Percentiles rank a stretch among this genome's conserved stretches.
phyloP scores from a whole-genome alignment of 2,797 vertebrate species.

The Podarcis siculus region DNA sequence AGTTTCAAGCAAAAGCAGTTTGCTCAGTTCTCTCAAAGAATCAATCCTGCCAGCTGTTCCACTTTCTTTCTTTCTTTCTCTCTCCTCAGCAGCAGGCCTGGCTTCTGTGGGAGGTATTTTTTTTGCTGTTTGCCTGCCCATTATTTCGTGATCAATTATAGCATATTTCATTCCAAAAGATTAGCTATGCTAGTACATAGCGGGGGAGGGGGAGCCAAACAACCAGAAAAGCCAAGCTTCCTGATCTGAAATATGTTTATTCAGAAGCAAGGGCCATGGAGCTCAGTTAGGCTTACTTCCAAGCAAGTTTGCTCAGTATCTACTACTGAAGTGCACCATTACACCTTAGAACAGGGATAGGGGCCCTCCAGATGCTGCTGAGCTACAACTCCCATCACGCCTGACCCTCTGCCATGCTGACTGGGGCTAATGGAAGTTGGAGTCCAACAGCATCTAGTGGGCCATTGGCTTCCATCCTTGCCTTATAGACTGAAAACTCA shows the following conservation, averaged over 20 bases:
- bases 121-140: not conserved
- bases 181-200: not conserved
- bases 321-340: not conserved
- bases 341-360: not conserved
- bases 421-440: not conserved
- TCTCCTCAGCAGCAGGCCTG: not conserved
- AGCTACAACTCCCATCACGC: not conserved
- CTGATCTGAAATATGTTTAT: not conserved
- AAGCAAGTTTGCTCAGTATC: not conserved
- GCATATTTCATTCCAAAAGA: slow-evolving; percentile 10
- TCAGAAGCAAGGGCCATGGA: not conserved
- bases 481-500: not conserved
- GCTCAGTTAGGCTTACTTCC: slow-evolving; percentile 2
- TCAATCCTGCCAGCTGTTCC: not conserved
- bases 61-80: not conserved
- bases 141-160: slow-evolving; percentile 16
- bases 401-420: not conserved
- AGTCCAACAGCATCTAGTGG: not conserved
- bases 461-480: not conserved
- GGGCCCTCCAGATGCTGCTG: not conserved
- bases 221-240: not conserved
- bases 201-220: not conserved
- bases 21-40: not conserved
- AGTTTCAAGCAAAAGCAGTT: not conserved
- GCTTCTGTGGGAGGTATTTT: not conserved